Base-by-base conservation (phyloP, 2,888 invertebrate species). In the Hydraecia micacea region DNA sequence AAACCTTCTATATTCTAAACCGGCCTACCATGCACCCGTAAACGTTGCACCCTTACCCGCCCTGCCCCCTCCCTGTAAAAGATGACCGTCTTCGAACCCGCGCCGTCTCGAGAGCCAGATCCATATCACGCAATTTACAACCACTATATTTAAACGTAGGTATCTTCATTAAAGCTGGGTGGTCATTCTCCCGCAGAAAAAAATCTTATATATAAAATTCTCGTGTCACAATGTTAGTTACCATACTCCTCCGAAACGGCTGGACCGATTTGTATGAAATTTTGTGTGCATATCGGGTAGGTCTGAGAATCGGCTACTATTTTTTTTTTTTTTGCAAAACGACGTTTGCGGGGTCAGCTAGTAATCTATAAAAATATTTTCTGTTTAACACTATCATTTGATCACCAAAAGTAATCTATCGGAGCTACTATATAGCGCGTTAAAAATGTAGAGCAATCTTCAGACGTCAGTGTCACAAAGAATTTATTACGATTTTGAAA, bases 31-130 rank as follows among this genome's bases (percentile, higher is more conserved):
- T 5, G 66, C 28, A 65, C 5, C 18, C 18, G 7, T 25, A 36
- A 36, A 13, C 9, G 21, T 70, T 75, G 66, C 46, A 63, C 25
- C 25, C 49, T 4, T 13, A 5, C 21, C 9, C 28, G 21, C 4
- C 70, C 52, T 65, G 76, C 11, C 87, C 65, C 82, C 69, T 83
- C 87, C 73, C 88, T 80, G 90, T 80, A 79, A 75, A 85, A 75
- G 79, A 87, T 91, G 92, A 91, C 91, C 90, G 91, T 85, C 81
- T 83, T 77, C 91, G 89, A 91, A 91, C 90, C 86, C 89, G 84
- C 86, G 82, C 85, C 84, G 88, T 89, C 90, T 89, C 88, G 85
- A 83, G 85, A 87, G 86, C 85, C 66, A 87, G 87, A 86, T 86
- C 75, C 80, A 79, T 83, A 89, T 87, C 87, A 77, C 80, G 82